Base-by-base conservation (phyloP, 2,888 invertebrate genomes). In the Anaspis maculata region DNA sequence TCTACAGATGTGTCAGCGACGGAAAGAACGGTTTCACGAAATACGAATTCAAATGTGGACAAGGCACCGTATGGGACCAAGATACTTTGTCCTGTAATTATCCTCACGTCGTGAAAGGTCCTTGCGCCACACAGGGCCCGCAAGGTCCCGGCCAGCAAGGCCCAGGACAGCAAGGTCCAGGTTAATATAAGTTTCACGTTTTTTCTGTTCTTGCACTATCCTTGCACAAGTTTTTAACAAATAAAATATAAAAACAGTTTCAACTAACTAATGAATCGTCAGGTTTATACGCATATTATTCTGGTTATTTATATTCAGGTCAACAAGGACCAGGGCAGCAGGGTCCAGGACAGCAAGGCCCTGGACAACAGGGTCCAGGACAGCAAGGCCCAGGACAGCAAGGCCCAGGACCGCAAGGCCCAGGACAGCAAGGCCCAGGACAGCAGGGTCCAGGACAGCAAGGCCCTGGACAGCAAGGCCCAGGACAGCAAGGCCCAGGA, bases 21-120 rank as follows among this genome's bases (percentile, higher is more conserved):
- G 76, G 74, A 1, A 64, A 69, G 13, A 74, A 73, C 37, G 69
- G 69, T 2, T 81, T 68, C 48, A 75, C 65, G 25, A 77, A 73
- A 61, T 79, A 80, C 55, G 77, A 83, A 41, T 87, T 83, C 57
- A 66, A 67, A 9, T 87, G 87, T 59, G 79, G 77, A 2, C 73
- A 77, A 33, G 84, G 83, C 29, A 86, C 86, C 3, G 77, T 80
- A 16, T 87, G 85, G 85, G 83, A 84, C 63, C 71, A 75, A 34
- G 65, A 70, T 31, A 63, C 76, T 36, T 68, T 74, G 55, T 73
- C 77, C 27, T 88, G 87, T 59, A 85, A 86, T 60, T 75, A 85
- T 58, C 72, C 74, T 21, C 76, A 75, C 69, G 73, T 74, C 34
- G 75, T 74, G 15, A 30, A 25, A 19, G 54, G 54, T 12, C 47